Base-by-base conservation (phyloP, 2,888 invertebrate species). In the Platyscelio sp. region DNA sequence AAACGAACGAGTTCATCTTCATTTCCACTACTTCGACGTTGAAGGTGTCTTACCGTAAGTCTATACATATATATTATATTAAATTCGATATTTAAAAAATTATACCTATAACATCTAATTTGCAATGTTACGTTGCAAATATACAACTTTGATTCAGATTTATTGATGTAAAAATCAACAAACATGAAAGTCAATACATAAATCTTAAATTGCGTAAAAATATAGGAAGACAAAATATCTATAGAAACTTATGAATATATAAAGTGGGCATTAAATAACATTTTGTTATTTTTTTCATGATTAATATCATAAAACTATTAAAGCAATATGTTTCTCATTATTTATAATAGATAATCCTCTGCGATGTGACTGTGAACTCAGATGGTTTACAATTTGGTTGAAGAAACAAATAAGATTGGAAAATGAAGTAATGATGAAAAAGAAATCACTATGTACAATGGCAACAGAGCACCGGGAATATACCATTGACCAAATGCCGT, bases 11-110 rank as follows among this genome's bases (percentile, higher is more conserved):
- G 96, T 98, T 82, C 97, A 97, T 90, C 95, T 98, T 86, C 97
- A 97, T 92, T 98, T 98, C 93, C 97, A 97, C 65, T 97, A 97
- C 94, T 98, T 98, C 92, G 98, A 98, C 93, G 97, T 99, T 54
- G 99, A 99, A 94, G 99, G 99, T 87, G 97, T 98, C 80, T 95
- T 96, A 90, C 98, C 98, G 98, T 99, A 95, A 96, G 97, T 96
- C 77, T 65, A 13, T 5, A 33, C 5, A 33, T 33, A 33, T 7
- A 33, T n/a, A n/a, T n/a, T n/a, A n/a, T n/a, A n/a, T n/a, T n/a
- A n/a, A n/a, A n/a, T n/a, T n/a, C n/a, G n/a, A n/a, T n/a, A n/a
- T n/a, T n/a, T n/a, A n/a, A n/a, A n/a, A n/a, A n/a, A n/a, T n/a
- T n/a, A n/a, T n/a, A n/a, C n/a, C n/a, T n/a, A n/a, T n/a, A n/a